Evolutionary conservation across 2,888 invertebrate species (phyloP), one percentile per base, ranked within the genome.

Genomic region (Leucophora obtusa): DNA sequence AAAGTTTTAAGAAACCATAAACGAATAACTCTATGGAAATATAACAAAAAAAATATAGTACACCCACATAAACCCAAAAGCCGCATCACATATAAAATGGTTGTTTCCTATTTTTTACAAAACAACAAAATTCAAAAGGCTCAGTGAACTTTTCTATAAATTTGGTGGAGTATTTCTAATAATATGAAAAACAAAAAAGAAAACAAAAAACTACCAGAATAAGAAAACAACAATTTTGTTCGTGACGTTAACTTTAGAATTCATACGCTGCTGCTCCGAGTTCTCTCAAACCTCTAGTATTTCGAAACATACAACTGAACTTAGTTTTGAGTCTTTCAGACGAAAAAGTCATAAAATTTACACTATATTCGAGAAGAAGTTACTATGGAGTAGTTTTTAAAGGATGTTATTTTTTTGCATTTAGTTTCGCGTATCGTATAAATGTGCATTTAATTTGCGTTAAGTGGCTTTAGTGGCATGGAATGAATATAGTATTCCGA

Each of bases 401-500:
- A 65, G 65, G 47, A 38, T 66, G 17, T 58, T 54, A 33, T 71
- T 38, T 18, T 65, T 47, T 69, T 6, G 7, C 59, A 60, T 65
- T 65, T 69, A 72, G 72, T 65, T 54, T 65, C 65, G 47, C 80
- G 59, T 72, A 66, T 75, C 77, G 66, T 60, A 77, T 77, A 81
- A 81, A 81, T 81, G 81, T 73, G 81, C 77, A 77, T 81, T 81
- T 81, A 81, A 81, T 81, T 81, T 81, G 81, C 81, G 77, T 81
- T 81, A 77, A 81, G 81, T 81, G 80, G 72, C 80, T 76, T 72
- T 73, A 60, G 80, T 73, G 77, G 76, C 77, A 66, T 50, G 65
- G 43, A 54, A 62, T 66, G 56, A 68, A 53, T 51, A 17, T 47
- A 24, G 8, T 28, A 71, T 77, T 66, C 53, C 33, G 14, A 14